Conservation (phyloP, 2,888 invertebrate genomes). For the Macrophya alboannulata region DNA sequence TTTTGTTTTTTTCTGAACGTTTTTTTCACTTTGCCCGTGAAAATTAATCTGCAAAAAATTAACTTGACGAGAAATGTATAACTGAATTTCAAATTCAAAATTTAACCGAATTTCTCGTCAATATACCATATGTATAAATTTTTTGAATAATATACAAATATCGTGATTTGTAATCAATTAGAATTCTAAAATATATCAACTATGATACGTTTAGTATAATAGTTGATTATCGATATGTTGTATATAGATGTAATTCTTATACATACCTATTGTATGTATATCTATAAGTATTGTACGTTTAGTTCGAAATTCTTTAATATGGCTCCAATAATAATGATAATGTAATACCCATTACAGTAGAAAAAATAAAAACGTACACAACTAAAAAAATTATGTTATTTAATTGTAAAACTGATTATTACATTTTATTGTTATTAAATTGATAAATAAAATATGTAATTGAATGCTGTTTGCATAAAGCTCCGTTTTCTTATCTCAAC, state of each 20-base stretch:
- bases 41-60: too few species aligned
- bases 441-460: neutral
- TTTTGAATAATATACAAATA: neutral
- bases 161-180: neutral
- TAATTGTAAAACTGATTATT: neutral
- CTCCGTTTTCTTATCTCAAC: neutral
- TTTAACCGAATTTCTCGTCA: neutral
- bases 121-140: too few species aligned
- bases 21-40: neutral
- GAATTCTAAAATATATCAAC: neutral
- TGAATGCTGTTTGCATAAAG: neutral
- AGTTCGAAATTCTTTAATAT: neutral
- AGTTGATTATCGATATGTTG: neutral
- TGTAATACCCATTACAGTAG: neutral
- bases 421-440: neutral
- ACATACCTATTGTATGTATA: neutral
- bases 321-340: neutral
- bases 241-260: neutral
- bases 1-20: neutral
- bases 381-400: neutral
- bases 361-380: conserved; percentile 31
- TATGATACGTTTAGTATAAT: neutral
- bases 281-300: neutral
- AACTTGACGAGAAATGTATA: too few species aligned
- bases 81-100: too few species aligned